These are phyloP conservation scores for Lysandra bellargus DNA, from an alignment of 2,888 invertebrate species.

Conservation along the genomic window DNA sequence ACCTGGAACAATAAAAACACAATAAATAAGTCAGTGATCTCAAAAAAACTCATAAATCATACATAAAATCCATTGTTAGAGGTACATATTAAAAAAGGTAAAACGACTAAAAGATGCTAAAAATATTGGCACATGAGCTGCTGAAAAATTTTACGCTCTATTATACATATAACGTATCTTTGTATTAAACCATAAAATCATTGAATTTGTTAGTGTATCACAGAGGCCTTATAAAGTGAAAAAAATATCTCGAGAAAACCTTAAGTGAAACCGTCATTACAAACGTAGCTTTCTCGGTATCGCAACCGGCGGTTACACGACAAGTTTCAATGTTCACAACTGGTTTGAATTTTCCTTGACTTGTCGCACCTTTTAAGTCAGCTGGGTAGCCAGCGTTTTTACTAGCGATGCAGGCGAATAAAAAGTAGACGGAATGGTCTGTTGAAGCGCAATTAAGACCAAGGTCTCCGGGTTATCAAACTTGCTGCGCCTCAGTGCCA, in stretches of 20 bases:
- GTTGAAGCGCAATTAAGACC: slow-evolving; percentile 80
- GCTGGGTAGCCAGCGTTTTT: slow-evolving; percentile 69
- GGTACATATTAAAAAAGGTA: background rate
- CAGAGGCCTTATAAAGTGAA: slow-evolving; percentile 36
- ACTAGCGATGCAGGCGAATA: slow-evolving; percentile 79
- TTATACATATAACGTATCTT: background rate
- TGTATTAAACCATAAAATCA: background rate
- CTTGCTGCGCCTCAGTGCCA: slow-evolving; percentile 70
- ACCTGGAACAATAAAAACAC: slow-evolving; percentile 58
- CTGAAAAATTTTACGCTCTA: background rate
- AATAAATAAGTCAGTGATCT: slow-evolving; percentile 28
- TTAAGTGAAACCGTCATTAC: slow-evolving; percentile 57
- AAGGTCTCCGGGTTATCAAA: slow-evolving; percentile 81
- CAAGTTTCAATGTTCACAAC: slow-evolving; percentile 56
- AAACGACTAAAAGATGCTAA: background rate
- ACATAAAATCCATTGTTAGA: background rate
- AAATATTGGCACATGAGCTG: background rate
- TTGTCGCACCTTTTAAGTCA: slow-evolving; percentile 61
- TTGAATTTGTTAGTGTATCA: background rate
- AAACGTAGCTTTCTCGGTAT: slow-evolving; percentile 63
- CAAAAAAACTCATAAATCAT: slow-evolving; percentile 5
- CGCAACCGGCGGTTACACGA: slow-evolving; percentile 61
- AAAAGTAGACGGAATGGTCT: slow-evolving; percentile 78
- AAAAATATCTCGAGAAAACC: slow-evolving; percentile 50
- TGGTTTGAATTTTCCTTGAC: slow-evolving; percentile 56